These are phyloP conservation scores for Triplophysa tibetana DNA, from an alignment of 2,113 vertebrate species.

Conservation along the genomic window DNA sequence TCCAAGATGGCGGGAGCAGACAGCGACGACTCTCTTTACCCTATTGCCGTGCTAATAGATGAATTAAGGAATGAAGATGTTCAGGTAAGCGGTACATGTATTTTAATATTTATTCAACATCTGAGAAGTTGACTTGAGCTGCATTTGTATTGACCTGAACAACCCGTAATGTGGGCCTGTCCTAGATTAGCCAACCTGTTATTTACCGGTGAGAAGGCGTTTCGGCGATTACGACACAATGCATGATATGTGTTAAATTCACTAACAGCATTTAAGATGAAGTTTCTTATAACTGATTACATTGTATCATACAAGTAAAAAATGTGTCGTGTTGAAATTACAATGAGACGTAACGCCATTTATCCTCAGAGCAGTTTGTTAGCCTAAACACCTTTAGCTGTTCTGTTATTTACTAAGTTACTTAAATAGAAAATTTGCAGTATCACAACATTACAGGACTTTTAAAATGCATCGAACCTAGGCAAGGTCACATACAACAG, in stretches of 20 bases:
- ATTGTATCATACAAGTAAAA: neutral
- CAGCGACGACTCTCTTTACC: constrained; percentile 88
- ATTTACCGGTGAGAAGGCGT: neutral
- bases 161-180: constrained; percentile 2
- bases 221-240: neutral
- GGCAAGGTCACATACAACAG: too few species aligned
- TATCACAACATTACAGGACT: neutral
- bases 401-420: neutral
- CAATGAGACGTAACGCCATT: neutral
- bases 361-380: neutral
- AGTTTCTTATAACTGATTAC: neutral
- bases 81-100: constrained; percentile 71
- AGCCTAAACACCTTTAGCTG: neutral
- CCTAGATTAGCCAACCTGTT: constrained; percentile 1
- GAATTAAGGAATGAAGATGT: constrained; percentile 89
- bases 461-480: too few species aligned
- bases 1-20: constrained; percentile 83
- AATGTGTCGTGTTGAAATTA: neutral
- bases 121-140: neutral
- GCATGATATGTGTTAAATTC: neutral
- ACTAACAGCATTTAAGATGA: neutral
- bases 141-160: neutral
- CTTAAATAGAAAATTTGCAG: neutral
- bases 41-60: constrained; percentile 88
- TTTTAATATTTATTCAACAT: neutral